Base-by-base conservation (phyloP, 2,113 vertebrate genomes). In the Oxygymnocypris stewartii region DNA sequence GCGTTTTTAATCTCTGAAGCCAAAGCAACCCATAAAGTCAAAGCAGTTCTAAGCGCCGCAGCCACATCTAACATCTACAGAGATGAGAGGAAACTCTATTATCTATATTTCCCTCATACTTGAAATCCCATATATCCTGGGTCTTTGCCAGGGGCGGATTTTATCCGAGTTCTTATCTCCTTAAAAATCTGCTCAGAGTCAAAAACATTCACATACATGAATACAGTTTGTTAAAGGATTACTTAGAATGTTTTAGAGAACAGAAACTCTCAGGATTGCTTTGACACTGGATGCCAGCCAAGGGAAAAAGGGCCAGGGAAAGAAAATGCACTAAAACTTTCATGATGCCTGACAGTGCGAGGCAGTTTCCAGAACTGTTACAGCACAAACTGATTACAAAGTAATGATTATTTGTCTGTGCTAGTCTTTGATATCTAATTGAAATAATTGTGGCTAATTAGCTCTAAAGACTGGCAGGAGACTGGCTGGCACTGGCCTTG, bases 401-500 rank as follows among this genome's bases (percentile, higher is more conserved):
- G 82, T 77, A 85, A 86, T 87, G 87, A 85, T 87, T 84, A 88
- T 89, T 82, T 90, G 82, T 83, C 83, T 85, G 37, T 73, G 42
- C 73, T 69, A 14, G 23, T 87, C 78, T 79, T 84, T 84, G 73
- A 87, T 85, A 84, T 80, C 79, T 89, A 88, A 90, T 89, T 87
- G 79, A 84, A 87, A 88, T 87, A 89, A 88, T 90, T 74, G 59
- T 20, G 42, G 40, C 77, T 84, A 88, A 89, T 89, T 85, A 86
- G 61, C 79, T 82, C 54, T 63, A 88, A 87, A 88, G 67, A 81
- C 87, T 80, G 84, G 59, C 85, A 77, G 75, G 84, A 87, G 88
- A 87, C 77, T 79, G 20, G 31, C 49, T 49, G 82, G 51, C 35
- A 80, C 51, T 25, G 49, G 74, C 74, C 7, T 18, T n/a, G 78